phyloP scores from a whole-genome alignment of 1,140 invertebrate species.

The fruit fly (Drosophila melanogaster) region Release_6_plus_ISO1_MT NT_037436.4:15566501-15567000 shows the following conservation, averaged over 20 bases:
- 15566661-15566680: conserved; percentile 43
- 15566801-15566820: conserved; percentile 10
- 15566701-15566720: conserved; percentile 73
- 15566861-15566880: too few relatives aligned
- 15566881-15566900: conserved; percentile 24
- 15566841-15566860: too few relatives aligned
- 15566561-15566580: conserved; percentile 69
- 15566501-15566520: conserved; percentile 48
- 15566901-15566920: conserved; percentile 26
- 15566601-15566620: conserved; percentile 26
- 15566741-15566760: conserved; percentile 43
- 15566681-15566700: conserved; percentile 79
- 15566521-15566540: conserved; percentile 68
- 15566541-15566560: conserved; percentile 55
- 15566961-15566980: background rate
- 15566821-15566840: conserved; percentile 16
- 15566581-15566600: conserved; percentile 8
- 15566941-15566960: conserved; percentile 17
- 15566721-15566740: conserved; percentile 45
- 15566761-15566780: conserved; percentile 6
- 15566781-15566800: conserved; percentile 2
- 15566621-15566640: conserved; percentile 48
- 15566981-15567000: background rate
- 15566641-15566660: conserved; percentile 70
- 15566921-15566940: conserved; percentile 1